A percentile compares a stretch with the other conserved stretches of the same genome.
phyloP scores from a whole-genome alignment of 2,113 vertebrate species.

The Podarcis muralis region DNA sequence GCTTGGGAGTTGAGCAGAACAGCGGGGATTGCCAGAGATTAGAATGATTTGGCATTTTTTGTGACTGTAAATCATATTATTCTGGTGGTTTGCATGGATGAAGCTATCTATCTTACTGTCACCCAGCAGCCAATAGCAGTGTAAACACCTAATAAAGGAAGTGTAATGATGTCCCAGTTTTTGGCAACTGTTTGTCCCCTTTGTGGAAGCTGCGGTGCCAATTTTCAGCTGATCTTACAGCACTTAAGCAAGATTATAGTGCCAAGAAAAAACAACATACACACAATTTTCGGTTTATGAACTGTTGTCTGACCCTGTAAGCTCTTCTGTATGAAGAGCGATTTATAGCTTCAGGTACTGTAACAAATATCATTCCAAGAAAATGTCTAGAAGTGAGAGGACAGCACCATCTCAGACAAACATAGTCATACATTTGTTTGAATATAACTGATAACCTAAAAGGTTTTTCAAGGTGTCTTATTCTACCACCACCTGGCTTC shows the following conservation, averaged over 20 bases:
- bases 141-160: slow-evolving; percentile 36
- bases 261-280: slow-evolving; percentile 17
- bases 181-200: slow-evolving; percentile 32
- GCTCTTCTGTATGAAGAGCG: background rate
- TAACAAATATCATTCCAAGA: background rate
- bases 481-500: background rate
- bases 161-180: background rate
- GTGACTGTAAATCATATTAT: slow-evolving; percentile 17
- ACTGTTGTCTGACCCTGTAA: slow-evolving; percentile 3
- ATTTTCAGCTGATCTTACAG: slow-evolving; percentile 9
- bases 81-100: slow-evolving; percentile 45
- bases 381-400: background rate
- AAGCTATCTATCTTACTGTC: slow-evolving; percentile 31
- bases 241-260: background rate
- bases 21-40: background rate
- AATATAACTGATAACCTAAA: background rate
- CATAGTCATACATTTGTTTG: background rate
- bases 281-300: slow-evolving; percentile 6
- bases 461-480: background rate
- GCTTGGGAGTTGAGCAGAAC: slow-evolving; percentile 4
- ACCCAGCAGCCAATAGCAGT: background rate
- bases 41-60: slow-evolving; percentile 22
- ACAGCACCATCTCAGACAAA: background rate
- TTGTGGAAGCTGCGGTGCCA: slow-evolving; percentile 24
- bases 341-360: background rate